phyloP scores from a whole-genome alignment of 2,113 vertebrate genomes.

The Empidonax traillii region DNA sequence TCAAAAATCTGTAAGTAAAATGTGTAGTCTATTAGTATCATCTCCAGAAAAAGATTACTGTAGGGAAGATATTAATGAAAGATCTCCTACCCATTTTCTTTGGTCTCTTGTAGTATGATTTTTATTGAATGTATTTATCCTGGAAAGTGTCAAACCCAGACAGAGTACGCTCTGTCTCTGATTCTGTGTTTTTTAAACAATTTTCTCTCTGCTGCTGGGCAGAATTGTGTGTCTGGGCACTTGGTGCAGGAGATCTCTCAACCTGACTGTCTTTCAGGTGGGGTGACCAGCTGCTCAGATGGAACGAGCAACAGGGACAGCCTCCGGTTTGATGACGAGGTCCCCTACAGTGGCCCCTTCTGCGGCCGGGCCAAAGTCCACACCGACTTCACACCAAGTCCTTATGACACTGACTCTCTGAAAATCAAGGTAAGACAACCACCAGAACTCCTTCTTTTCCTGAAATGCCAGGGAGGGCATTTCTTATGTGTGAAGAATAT shows the following conservation, averaged over 20 bases:
- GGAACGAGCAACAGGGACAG: slow-evolving; percentile 88
- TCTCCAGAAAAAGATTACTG: slow-evolving; percentile 26
- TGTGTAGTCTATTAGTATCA: slow-evolving; percentile 2
- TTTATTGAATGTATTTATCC: neutral
- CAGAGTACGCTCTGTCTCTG: neutral
- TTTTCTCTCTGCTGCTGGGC: neutral
- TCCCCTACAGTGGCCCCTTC: slow-evolving; percentile 77
- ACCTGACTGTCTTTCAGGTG: slow-evolving; percentile 75
- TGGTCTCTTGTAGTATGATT: neutral
- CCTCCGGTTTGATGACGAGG: slow-evolving; percentile 83
- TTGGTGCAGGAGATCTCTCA: neutral
- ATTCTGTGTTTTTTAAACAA: neutral
- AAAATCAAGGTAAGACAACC: slow-evolving; percentile 86
- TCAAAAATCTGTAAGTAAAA: slow-evolving; percentile 39
- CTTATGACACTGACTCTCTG: slow-evolving; percentile 91
- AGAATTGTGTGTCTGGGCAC: neutral
- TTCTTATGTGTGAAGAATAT: neutral
- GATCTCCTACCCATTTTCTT: neutral
- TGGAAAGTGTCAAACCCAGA: neutral
- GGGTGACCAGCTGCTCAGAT: slow-evolving; percentile 88
- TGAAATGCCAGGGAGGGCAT: fast-evolving
- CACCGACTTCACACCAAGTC: slow-evolving; percentile 90
- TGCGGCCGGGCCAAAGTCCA: slow-evolving; percentile 89
- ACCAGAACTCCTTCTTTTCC: neutral
- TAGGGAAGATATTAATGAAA: slow-evolving; percentile 19